phyloP scores from a whole-genome alignment of 1,140 invertebrate species.

The Neelides sp. region DNA sequence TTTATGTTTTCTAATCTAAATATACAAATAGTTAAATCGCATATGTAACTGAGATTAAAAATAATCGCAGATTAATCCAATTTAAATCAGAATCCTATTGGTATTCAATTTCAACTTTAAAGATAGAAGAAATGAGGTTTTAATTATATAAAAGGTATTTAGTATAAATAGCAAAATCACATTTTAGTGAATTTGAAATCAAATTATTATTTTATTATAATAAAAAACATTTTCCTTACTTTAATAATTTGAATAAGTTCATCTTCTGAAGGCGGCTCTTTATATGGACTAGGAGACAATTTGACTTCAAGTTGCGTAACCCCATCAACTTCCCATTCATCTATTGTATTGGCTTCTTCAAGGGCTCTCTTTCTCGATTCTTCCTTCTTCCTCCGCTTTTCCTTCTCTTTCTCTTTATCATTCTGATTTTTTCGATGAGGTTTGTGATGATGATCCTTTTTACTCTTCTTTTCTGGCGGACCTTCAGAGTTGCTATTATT shows the following conservation, averaged over 20 bases:
- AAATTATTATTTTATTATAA: background rate
- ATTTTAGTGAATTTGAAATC: too few relatives aligned
- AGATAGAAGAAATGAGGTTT: too few relatives aligned
- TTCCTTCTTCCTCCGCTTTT: slow-evolving; percentile 17
- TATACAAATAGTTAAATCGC: too few relatives aligned
- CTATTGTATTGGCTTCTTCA: slow-evolving; percentile 25
- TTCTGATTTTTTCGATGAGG: background rate
- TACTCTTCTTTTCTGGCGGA: background rate
- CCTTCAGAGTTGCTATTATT: too few relatives aligned
- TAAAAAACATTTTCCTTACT: slow-evolving; percentile 36
- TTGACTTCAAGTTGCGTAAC: slow-evolving; percentile 23
- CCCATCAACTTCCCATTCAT: slow-evolving; percentile 29
- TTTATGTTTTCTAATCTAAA: too few relatives aligned
- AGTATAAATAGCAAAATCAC: too few relatives aligned
- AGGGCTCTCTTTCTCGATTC: slow-evolving; percentile 21
- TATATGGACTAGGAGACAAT: slow-evolving; percentile 45
- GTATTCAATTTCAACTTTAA: too few relatives aligned
- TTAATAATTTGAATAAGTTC: slow-evolving; percentile 65
- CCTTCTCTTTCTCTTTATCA: slow-evolving; percentile 3
- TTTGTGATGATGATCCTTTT: background rate
- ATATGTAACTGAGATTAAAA: too few relatives aligned
- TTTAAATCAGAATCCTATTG: too few relatives aligned
- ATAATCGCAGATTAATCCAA: too few relatives aligned
- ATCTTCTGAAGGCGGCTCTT: slow-evolving; percentile 78
- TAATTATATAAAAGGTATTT: slow-evolving; percentile 11